Percentiles rank a stretch among this genome's conserved stretches.
Evolutionary conservation across 2,113 vertebrate species (phyloP).

Genomic region (Glareola pratincola): DNA sequence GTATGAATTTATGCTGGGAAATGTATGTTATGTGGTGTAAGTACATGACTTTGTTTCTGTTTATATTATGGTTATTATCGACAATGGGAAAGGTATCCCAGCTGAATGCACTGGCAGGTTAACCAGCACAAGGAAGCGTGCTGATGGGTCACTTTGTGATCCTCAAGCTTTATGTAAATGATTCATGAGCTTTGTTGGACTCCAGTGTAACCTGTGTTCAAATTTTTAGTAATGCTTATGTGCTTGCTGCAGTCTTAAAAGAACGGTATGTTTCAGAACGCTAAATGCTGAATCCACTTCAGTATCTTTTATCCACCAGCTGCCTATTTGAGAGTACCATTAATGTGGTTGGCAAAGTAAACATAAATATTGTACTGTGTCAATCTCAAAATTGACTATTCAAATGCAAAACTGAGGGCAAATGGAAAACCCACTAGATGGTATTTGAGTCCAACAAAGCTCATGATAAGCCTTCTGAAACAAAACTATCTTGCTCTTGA

Average conservation of each 20-base stretch:
- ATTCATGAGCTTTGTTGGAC: not conserved
- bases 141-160: not conserved
- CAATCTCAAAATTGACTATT: not conserved
- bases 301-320: not conserved
- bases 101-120: not conserved
- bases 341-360: not conserved
- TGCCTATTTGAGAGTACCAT: not conserved
- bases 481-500: not conserved
- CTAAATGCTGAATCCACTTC: not conserved
- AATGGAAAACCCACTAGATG: not conserved
- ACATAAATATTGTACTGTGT: not conserved
- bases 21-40: not conserved
- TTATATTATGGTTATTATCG: not conserved
- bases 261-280: not conserved
- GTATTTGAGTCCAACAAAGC: not conserved
- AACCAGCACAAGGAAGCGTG: not conserved
- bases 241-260: not conserved
- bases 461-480: not conserved
- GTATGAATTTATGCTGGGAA: not conserved
- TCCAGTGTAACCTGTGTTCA: not conserved
- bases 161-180: not conserved
- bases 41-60: not conserved
- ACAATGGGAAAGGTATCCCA: not conserved
- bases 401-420: not conserved
- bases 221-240: fast-evolving